Evolutionary conservation across 1,140 invertebrate genomes (phyloP), one percentile per base, ranked within the genome.

Genomic region (Spodoptera litura): DNA sequence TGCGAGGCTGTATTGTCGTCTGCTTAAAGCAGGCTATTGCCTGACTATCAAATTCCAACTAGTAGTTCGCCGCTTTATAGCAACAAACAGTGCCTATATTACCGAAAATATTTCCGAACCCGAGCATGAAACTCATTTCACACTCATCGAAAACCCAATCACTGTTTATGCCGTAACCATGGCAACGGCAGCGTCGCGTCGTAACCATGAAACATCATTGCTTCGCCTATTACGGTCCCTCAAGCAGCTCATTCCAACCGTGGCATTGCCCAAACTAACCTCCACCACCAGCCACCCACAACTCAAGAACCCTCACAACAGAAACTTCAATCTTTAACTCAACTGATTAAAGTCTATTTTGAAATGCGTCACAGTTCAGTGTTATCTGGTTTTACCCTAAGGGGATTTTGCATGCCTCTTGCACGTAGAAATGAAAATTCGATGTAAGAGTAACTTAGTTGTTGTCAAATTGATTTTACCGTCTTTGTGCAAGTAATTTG

Each of bases 381-480:
- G 10, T 78, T 79, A 61, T 70, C 25, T 87, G 76, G 84, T 78
- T 58, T 59, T n/a, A 72, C 44, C 59, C 77, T 89, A 87, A 92
- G 84, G 80, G 71, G 82, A 90, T 92, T 87, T 81, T 87, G 81
- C 87, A 92, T 88, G 89, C 83, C 83, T 85, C 83, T 88, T 90
- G 87, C 83, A 78, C 89, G 79, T 80, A 85, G 80, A 89, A 88
- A 92, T 92, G 89, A 88, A 92, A 92, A 89, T 83, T 88, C 70
- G 20, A 72, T 64, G 59, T 78, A 55, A 56, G 31, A 49, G 35
- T 71, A 77, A 81, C 59, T 73, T 56, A 59, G 70, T 81, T 74
- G 55, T 53, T 73, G 58, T 74, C 71, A 61, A 80, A 75, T 80
- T 59, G 75, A 66, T 66, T 78, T 78, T 78, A 58, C 58, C 8